These are phyloP conservation scores for Hiodon alosoides DNA, from an alignment of 2,113 vertebrate genomes.

Conservation along the genomic window DNA sequence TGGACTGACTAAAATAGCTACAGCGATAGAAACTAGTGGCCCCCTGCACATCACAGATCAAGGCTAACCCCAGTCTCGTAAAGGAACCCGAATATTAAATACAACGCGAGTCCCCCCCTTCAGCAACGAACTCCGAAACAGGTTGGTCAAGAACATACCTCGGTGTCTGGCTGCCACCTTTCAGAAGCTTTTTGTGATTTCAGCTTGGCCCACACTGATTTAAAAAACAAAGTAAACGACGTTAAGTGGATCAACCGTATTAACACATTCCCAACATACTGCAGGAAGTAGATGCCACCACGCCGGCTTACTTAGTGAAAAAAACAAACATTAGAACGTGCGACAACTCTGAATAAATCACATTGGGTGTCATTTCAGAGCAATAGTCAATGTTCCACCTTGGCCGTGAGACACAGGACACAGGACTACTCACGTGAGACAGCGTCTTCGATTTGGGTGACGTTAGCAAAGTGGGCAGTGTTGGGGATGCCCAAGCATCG, in stretches of 20 bases:
- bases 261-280: too few relatives aligned
- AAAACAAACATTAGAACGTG: too few relatives aligned
- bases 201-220: constrained; percentile 91
- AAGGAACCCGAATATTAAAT: neutral
- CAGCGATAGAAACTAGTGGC: too few relatives aligned
- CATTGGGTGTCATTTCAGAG: neutral
- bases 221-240: neutral
- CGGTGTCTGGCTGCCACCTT: constrained; percentile 96
- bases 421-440: constrained; percentile 78
- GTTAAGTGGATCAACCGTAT: neutral
- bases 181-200: constrained; percentile 94
- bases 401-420: neutral
- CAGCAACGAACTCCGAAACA: neutral
- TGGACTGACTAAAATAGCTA: too few relatives aligned
- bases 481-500: constrained; percentile 94
- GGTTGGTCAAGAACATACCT: constrained; percentile 63
- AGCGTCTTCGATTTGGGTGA: constrained; percentile 96
- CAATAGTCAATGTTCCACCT: neutral
- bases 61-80: too few relatives aligned
- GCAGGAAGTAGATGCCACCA: too few relatives aligned
- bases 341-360: neutral
- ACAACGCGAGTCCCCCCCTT: neutral
- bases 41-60: too few relatives aligned
- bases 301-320: too few relatives aligned
- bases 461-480: constrained; percentile 94